Conservation (phyloP, 2,113 vertebrate genomes). For the Scatophagus argus region DNA sequence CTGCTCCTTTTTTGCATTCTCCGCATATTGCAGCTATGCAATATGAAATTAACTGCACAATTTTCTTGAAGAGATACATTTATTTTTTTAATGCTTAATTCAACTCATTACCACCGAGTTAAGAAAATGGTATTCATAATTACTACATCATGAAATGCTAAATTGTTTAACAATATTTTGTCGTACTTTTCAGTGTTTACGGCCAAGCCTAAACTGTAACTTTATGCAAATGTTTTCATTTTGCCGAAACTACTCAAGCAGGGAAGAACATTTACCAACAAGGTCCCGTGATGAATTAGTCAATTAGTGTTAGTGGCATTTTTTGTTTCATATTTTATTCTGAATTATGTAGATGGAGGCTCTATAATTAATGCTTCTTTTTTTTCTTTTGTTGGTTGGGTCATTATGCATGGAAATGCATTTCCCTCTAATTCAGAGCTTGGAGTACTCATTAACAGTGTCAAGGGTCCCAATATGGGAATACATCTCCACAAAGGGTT, state of each 20-base stretch:
- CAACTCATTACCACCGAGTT: slow-evolving; percentile 2
- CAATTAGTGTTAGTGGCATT: slow-evolving; percentile 80
- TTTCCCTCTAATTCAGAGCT: slow-evolving; percentile 69
- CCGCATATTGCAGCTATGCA: background rate
- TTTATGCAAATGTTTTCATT: slow-evolving; percentile 79
- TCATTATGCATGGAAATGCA: slow-evolving; percentile 74
- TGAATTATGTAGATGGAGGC: slow-evolving; percentile 79
- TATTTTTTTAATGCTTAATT: background rate
- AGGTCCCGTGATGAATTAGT: slow-evolving; percentile 80
- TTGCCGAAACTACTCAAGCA: slow-evolving; percentile 73
- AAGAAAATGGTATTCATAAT: slow-evolving; percentile 8
- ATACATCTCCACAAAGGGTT: slow-evolving; percentile 48
- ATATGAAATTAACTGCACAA: background rate
- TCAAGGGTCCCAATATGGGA: slow-evolving; percentile 39
- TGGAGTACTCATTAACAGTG: slow-evolving; percentile 62
- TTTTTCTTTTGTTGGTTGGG: slow-evolving; percentile 26
- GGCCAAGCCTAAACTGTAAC: slow-evolving; percentile 44
- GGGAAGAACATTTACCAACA: slow-evolving; percentile 74
- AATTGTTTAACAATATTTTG: slow-evolving; percentile 21
- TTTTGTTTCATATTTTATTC: slow-evolving; percentile 80
- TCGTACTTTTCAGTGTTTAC: slow-evolving; percentile 40
- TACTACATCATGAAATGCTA: background rate
- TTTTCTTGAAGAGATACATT: background rate
- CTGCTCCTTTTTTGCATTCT: background rate
- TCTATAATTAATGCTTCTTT: slow-evolving; percentile 77